Evolutionary conservation across 2,797 vertebrate species (phyloP).

Genomic region (Alectoris magna): DNA sequence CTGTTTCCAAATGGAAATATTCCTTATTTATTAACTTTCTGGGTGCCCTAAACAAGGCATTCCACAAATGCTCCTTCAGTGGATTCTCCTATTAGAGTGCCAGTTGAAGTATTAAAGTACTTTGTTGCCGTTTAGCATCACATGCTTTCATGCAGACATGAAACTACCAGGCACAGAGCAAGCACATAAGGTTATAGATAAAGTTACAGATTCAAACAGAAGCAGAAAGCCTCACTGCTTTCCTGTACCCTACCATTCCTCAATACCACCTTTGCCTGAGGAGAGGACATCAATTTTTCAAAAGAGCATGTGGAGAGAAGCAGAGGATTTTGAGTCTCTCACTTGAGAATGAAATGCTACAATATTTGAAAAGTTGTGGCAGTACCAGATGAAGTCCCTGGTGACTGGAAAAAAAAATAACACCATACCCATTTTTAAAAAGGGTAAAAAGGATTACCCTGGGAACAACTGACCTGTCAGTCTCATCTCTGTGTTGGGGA

Average conservation of each 20-base stretch:
- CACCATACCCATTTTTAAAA: too few relatives aligned
- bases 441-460: too few relatives aligned
- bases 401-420: too few relatives aligned
- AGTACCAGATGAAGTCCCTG: too few relatives aligned
- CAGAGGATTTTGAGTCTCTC: neutral
- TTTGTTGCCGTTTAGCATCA: neutral
- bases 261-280: neutral
- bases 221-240: neutral
- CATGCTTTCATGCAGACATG: neutral
- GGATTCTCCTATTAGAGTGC: neutral
- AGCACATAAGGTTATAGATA: neutral
- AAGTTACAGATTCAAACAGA: neutral
- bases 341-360: neutral
- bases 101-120: neutral
- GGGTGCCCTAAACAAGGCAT: neutral
- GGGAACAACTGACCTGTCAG: too few relatives aligned
- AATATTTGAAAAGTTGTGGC: too few relatives aligned
- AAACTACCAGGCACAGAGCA: neutral
- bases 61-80: neutral
- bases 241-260: neutral
- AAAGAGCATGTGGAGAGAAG: neutral
- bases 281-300: neutral
- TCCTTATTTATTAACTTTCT: neutral
- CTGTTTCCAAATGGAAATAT: neutral
- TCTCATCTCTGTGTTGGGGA: too few relatives aligned